Evolutionary conservation across 2,797 vertebrate species (phyloP), one percentile per base, ranked within the genome.

Genomic region (Lycodopsis pacificus): DNA sequence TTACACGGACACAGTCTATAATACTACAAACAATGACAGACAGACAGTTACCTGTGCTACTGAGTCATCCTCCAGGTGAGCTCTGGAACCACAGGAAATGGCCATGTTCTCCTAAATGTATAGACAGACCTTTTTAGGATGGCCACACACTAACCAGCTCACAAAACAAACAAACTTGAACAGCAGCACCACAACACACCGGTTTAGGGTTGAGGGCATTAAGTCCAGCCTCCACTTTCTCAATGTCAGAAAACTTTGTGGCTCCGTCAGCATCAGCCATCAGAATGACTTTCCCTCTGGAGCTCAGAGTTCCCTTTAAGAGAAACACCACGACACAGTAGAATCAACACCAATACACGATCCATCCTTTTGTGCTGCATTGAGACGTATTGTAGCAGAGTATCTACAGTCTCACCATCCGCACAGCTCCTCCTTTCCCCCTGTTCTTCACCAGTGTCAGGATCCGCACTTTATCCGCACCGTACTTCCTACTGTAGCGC

Each of bases 251-350:
- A 92, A 99, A 99, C 92, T 97, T 97, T 49, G 97, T 99, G 81
- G 98, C 98, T 87, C 98, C 98, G 15, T 99, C 98, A 54, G 98
- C 98, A 81, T 99, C 98, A 1, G 97, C 98, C 98, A 99, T 99
- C 53, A 99, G 96, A 71, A 99, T 96, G 57, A 95, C 89, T 78
- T 92, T 92, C 0, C 98, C 98, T 10, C 96, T 96, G 89, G 95
- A 97, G 86, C 96, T 96, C 79, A 99, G 92, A 15, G 96, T 94
- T 80, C 98, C 98, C 98, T 99, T 85, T 30, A 80, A 82, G 25
- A 65, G 30, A 73, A 56, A 69, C 27, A 5, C 51, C 32, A 8
- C 65, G 17, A 63, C 6, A 14, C 7, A 25, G 38, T 25, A 6
- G 74, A 56, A 56, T 30, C 9, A 30, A 46, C 20, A 14, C 3